These are phyloP conservation scores for Ctenosaura bakeri DNA, from an alignment of 2,797 vertebrate genomes.

Conservation along the genomic window DNA sequence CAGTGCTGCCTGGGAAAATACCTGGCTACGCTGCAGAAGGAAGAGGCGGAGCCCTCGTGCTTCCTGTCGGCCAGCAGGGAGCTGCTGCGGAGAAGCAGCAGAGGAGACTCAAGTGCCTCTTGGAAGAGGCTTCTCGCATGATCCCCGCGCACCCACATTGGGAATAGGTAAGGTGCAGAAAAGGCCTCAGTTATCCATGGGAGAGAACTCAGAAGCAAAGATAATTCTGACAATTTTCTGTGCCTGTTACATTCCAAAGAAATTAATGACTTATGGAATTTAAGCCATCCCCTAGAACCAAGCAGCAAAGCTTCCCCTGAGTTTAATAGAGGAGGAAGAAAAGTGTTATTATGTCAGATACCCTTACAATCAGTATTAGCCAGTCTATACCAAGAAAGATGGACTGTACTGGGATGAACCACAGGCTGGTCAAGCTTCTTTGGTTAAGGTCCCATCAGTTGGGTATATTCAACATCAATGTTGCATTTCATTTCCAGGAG, in stretches of 20 bases:
- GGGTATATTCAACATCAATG: not conserved
- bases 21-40: too few species aligned
- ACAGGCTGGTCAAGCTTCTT: not conserved
- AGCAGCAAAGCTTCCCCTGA: not conserved
- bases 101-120: too few species aligned
- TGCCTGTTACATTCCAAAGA: not conserved
- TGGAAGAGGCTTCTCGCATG: too few species aligned
- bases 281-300: not conserved
- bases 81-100: too few species aligned
- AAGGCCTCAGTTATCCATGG: not conserved
- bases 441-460: not conserved
- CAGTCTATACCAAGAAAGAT: not conserved
- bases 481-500: not conserved
- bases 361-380: not conserved
- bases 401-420: not conserved
- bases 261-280: not conserved
- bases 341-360: not conserved
- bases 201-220: not conserved
- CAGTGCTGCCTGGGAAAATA: too few species aligned
- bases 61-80: too few species aligned
- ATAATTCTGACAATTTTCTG: not conserved
- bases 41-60: too few species aligned
- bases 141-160: too few species aligned
- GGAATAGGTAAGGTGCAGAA: too few species aligned
- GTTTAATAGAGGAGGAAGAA: not conserved